Base-by-base conservation (phyloP, 1,140 invertebrate species). In the Microplitis mediator region DNA sequence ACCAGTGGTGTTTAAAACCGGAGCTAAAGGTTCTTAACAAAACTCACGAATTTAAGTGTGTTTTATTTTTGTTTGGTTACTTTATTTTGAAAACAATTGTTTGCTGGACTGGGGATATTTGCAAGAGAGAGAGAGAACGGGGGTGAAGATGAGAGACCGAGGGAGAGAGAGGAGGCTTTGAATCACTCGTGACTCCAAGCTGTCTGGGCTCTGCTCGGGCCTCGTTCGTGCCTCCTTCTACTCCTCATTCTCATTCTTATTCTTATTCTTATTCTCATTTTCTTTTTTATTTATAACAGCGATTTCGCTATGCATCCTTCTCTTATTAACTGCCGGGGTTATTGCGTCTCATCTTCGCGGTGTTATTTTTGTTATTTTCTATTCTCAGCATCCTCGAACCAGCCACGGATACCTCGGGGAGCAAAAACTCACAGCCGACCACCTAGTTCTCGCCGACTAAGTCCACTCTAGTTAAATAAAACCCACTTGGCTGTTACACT, bases 141-240 rank as follows among this genome's bases (percentile, higher is more conserved):
- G 32, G 9, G 32, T n/a, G 9, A 34, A 23, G n/a, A 3, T 4
- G 56, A 54, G 32, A 35, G 14, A 35, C 23, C 36, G 52, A 68
- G 34, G 50, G 4, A 3, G 51, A 69, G 75, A 50, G 58, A 58
- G 56, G 75, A 77, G 75, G 81, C 79, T 70, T 79, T 78, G 78
- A 83, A 80, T 72, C 63, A 72, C 63, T 72, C 39, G 56, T 81
- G 84, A 84, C 84, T 86, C 84, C 84, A 86, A 86, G 84, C 84
- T 83, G 84, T 86, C 84, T 86, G 83, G 83, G 77, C 76, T 78
- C 52, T 6, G 58, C 56, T 51, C 54, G 52, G 61, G 11, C 39
- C 39, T 51, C 52, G 65, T 45, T 70, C 36, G 54, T 60, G 35
- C 11, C 64, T 58, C 51, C 45, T 61, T 39, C 75, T 76, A 67